phyloP scores from a whole-genome alignment of 1,140 invertebrate species.

The Aleiodes sp. region DNA sequence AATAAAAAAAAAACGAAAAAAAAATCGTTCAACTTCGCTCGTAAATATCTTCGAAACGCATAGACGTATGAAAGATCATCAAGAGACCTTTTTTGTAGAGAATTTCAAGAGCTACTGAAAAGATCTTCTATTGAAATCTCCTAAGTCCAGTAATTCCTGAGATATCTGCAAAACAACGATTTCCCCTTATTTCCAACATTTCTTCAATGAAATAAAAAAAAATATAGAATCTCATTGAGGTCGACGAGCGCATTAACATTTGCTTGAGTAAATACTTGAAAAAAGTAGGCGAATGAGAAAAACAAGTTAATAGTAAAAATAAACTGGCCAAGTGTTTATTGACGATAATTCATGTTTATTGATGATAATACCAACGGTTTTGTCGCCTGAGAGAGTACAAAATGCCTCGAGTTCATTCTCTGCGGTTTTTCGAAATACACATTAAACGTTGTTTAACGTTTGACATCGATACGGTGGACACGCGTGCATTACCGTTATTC shows the following conservation, averaged over 20 bases:
- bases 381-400: background rate
- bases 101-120: too few relatives aligned
- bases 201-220: background rate
- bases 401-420: background rate
- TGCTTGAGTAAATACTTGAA: background rate
- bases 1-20: too few relatives aligned
- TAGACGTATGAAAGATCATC: too few relatives aligned
- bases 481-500: slow-evolving; percentile 6
- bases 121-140: too few relatives aligned
- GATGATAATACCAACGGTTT: background rate
- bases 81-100: too few relatives aligned
- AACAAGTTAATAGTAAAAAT: background rate
- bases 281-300: background rate
- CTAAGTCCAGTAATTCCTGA: too few relatives aligned
- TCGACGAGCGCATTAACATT: background rate
- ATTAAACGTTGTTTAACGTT: slow-evolving; percentile 2
- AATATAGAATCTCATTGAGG: background rate
- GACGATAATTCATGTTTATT: slow-evolving; percentile 11
- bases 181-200: too few relatives aligned
- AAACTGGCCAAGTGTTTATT: slow-evolving; percentile 1
- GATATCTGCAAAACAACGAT: too few relatives aligned
- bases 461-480: slow-evolving; percentile 13
- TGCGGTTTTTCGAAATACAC: background rate
- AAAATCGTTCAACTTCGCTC: too few relatives aligned
- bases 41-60: too few relatives aligned